These are phyloP conservation scores for Ochropleura leucogaster DNA, from an alignment of 2,888 invertebrate genomes.

Conservation along the genomic window DNA sequence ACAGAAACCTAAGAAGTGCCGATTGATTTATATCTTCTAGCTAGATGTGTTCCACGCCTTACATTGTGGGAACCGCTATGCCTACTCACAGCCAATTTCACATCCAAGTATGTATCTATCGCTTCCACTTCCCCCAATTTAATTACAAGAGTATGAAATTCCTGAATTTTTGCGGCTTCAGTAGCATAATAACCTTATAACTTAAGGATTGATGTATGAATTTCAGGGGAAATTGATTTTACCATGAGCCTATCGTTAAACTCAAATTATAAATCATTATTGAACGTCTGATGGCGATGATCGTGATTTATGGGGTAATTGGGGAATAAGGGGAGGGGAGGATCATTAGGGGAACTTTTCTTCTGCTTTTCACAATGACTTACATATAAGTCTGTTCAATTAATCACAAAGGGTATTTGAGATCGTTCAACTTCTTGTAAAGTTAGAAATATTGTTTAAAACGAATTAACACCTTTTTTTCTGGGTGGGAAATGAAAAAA, in stretches of 20 bases:
- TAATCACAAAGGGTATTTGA: not conserved
- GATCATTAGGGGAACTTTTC: slow-evolving; percentile 5
- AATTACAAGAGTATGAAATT: slow-evolving; percentile 38
- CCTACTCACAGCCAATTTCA: slow-evolving; percentile 20
- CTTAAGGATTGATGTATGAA: slow-evolving; percentile 23
- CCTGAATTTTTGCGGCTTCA: slow-evolving; percentile 31
- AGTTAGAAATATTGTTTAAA: rapidly evolving
- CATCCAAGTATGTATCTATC: not conserved
- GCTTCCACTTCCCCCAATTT: slow-evolving; percentile 18
- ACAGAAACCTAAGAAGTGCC: too few relatives aligned
- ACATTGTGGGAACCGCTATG: not conserved
- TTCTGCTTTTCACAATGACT: not conserved
- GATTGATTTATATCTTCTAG: too few relatives aligned
- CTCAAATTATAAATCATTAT: slow-evolving; percentile 53
- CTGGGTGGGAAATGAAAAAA: too few relatives aligned
- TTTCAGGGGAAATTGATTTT: slow-evolving; percentile 42
- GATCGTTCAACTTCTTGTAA: not conserved
- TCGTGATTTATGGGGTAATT: slow-evolving; percentile 30
- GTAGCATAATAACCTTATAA: slow-evolving; percentile 20
- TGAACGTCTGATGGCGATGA: slow-evolving; percentile 17
- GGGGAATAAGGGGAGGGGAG: not conserved
- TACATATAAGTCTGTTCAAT: not conserved
- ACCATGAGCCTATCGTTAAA: slow-evolving; percentile 27
- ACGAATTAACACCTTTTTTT: not conserved
- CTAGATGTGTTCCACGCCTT: not conserved